Conservation (phyloP, 1,140 invertebrate species). For the Diuraphis noxia region DNA sequence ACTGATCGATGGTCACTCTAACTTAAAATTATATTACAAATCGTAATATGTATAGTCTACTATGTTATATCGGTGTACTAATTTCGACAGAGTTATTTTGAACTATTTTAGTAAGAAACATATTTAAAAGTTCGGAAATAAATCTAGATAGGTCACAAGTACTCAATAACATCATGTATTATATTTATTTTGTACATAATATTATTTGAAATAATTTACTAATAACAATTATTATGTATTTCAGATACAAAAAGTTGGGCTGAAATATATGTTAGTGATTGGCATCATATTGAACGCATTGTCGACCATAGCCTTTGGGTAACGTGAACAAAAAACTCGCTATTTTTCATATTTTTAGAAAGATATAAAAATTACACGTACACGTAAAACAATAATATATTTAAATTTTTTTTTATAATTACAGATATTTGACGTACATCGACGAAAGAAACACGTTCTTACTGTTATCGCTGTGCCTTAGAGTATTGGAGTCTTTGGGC, state of each 20-base stretch:
- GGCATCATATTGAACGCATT: slow-evolving; percentile 66
- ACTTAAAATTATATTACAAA: no score
- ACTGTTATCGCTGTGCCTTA: slow-evolving; percentile 65
- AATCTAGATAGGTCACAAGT: no score
- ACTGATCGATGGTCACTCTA: no score
- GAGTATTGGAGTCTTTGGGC: slow-evolving; percentile 68
- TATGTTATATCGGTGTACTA: no score
- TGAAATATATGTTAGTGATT: slow-evolving; percentile 65
- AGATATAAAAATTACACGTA: neutral
- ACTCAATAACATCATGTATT: neutral
- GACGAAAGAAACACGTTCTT: slow-evolving; percentile 65
- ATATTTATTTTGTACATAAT: no score
- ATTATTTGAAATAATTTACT: neutral
- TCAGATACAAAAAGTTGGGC: slow-evolving; percentile 64
- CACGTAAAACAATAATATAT: neutral
- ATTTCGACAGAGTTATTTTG: no score
- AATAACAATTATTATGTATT: slow-evolving; percentile 49
- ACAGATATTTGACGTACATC: slow-evolving; percentile 64
- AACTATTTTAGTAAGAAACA: no score
- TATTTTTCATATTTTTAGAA: neutral
- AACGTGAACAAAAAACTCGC: slow-evolving; percentile 52
- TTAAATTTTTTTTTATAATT: slow-evolving; percentile 54
- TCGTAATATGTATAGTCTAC: no score
- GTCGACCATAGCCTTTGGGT: slow-evolving; percentile 65
- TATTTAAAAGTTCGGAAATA: no score